Evolutionary conservation across 2,888 invertebrate species (phyloP).

Genomic region (Apotomis turbidana): DNA sequence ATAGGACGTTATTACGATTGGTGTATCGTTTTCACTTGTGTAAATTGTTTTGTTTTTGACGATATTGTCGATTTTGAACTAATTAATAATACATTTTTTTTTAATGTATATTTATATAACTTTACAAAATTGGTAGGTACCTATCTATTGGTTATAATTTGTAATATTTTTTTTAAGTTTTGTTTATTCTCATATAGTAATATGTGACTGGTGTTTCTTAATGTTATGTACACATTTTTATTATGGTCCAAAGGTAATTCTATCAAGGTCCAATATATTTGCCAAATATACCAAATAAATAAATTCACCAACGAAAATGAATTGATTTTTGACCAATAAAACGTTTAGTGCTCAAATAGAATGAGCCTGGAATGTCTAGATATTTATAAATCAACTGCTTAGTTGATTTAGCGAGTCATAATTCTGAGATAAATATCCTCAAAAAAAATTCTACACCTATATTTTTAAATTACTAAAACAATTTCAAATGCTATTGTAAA

Average conservation of each 20-base stretch:
- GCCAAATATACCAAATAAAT: conserved; percentile 32
- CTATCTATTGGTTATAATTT: background rate
- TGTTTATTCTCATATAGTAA: background rate
- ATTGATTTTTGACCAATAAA: conserved; percentile 26
- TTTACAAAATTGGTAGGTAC: background rate
- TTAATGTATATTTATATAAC: background rate
- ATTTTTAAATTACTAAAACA: too few relatives aligned
- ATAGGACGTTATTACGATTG: background rate
- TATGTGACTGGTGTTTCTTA: background rate
- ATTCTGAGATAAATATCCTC: too few relatives aligned
- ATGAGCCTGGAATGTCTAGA: background rate
- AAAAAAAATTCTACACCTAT: too few relatives aligned
- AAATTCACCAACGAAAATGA: conserved; percentile 19
- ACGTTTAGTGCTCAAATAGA: background rate
- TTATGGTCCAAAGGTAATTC: background rate
- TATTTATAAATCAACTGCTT: background rate
- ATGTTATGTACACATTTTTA: background rate
- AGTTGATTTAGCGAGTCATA: too few relatives aligned
- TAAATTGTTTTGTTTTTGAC: background rate
- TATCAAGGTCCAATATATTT: conserved; percentile 26
- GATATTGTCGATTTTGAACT: background rate
- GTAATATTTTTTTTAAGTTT: background rate
- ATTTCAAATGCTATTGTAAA: too few relatives aligned
- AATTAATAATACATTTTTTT: background rate
- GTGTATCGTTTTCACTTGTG: background rate